Base-by-base conservation (phyloP, 2,888 invertebrate genomes). In the Tetanocera ferruginea region DNA sequence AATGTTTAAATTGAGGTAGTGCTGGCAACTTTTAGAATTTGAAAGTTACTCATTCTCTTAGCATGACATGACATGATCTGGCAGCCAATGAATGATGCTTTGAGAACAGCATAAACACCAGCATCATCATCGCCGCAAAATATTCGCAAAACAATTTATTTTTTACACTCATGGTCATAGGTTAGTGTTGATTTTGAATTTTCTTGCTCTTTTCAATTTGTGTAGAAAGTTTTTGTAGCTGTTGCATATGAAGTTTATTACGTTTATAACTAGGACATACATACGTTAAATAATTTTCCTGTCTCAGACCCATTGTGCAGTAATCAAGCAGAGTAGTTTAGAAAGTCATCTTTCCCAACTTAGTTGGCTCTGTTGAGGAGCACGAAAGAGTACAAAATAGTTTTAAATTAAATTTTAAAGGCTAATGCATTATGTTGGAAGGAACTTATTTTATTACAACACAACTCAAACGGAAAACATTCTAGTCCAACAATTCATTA, bases 401-500 rank as follows among this genome's bases (percentile, higher is more conserved):
- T 49, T 49, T 49, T 49, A 9, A 37, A 52, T 71, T 43, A 64
- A 52, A 77, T 64, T 72, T n/a, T 62, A 52, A 77, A 71, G 43
- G 60, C 55, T 49, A 62, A 64, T 71, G 60, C 52, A 76, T 62
- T 62, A 49, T 34, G 70, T 60, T 25, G 17, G 14, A 69, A 23
- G 37, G 11, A 57, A 23, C 3, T 60, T 5, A 69, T n/a, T 28
- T 25, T 23, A 28, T 23, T 28, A 67, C 17, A 67, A 76, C 14
- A 23, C 17, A 19, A 11, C 64, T 2, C n/a, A 5, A 28, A 11
- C 43, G 31, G n/a, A 57, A 43, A 60, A n/a, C 8, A 43, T 57
- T 76, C 92, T 96, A 97, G 90, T 99, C 98, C 92, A 99, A 98
- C 87, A 99, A 92, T 92, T 97, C 98, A 90, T 98, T 95, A 93